phyloP scores from a whole-genome alignment of 2,888 invertebrate species.

The Camptogramma bilineatum region DNA sequence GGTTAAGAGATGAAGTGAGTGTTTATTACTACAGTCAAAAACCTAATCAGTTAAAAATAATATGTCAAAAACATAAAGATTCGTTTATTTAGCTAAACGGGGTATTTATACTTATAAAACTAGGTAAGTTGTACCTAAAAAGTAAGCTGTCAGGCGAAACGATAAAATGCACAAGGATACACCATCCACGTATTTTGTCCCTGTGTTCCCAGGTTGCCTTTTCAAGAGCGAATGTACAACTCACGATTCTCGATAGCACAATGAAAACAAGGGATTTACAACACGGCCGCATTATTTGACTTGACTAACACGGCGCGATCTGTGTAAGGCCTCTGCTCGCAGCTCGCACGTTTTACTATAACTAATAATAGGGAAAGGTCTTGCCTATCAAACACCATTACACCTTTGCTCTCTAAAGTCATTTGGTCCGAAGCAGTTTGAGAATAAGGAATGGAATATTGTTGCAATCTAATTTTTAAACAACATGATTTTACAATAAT shows the following conservation, averaged over 20 bases:
- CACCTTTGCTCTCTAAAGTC: conserved; percentile 42
- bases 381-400: conserved; percentile 54
- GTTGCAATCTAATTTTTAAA: conserved; percentile 15
- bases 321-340: conserved; percentile 51
- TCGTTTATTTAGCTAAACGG: background rate
- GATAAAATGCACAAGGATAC: conserved; percentile 32
- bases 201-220: conserved; percentile 57
- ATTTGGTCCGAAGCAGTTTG: conserved; percentile 27
- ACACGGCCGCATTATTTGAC: conserved; percentile 63
- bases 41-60: background rate
- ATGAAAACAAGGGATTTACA: conserved; percentile 69
- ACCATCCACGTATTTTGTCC: conserved; percentile 52
- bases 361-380: conserved; percentile 54
- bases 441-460: conserved; percentile 18
- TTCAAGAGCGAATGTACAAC: conserved; percentile 66
- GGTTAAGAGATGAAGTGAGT: background rate
- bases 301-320: conserved; percentile 60
- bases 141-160: background rate
- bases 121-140: background rate
- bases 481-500: conserved; percentile 19
- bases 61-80: background rate
- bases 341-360: conserved; percentile 44
- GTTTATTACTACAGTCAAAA: background rate
- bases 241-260: conserved; percentile 71
- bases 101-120: background rate